phyloP scores from a whole-genome alignment of 2,113 vertebrate genomes.

The Solenodon paradoxus region DNA sequence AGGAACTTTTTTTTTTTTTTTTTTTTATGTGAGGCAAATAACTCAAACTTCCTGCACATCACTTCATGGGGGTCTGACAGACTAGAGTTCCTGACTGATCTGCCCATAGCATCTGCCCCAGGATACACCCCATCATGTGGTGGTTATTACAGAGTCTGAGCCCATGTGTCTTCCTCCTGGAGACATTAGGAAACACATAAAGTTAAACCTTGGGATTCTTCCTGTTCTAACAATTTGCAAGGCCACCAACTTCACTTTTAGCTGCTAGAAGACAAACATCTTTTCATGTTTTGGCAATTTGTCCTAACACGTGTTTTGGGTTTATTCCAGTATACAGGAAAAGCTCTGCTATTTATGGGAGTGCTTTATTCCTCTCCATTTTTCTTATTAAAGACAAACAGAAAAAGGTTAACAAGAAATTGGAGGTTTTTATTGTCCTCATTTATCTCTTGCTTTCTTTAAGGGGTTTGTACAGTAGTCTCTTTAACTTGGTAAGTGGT shows the following conservation, averaged over 20 bases:
- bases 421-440: accelerated
- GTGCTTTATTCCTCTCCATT: neutral
- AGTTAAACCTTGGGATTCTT: slow-evolving; percentile 22
- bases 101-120: neutral
- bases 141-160: neutral
- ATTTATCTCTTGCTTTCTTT: slow-evolving; percentile 5
- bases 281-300: neutral
- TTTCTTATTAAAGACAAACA: neutral
- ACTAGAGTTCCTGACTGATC: neutral
- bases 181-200: neutral
- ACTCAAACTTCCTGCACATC: neutral
- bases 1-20: slow-evolving; percentile 9
- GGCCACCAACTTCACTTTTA: neutral
- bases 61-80: neutral
- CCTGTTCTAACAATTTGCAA: neutral
- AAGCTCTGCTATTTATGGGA: neutral
- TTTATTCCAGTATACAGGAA: neutral
- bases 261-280: slow-evolving; percentile 32
- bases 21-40: slow-evolving; percentile 39
- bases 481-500: neutral
- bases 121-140: neutral
- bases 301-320: neutral
- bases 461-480: neutral
- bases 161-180: slow-evolving; percentile 5
- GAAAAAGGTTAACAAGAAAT: neutral